Evolutionary conservation across 1,140 invertebrate species (phyloP).

Genomic region (Semibalanus balanoides): DNA sequence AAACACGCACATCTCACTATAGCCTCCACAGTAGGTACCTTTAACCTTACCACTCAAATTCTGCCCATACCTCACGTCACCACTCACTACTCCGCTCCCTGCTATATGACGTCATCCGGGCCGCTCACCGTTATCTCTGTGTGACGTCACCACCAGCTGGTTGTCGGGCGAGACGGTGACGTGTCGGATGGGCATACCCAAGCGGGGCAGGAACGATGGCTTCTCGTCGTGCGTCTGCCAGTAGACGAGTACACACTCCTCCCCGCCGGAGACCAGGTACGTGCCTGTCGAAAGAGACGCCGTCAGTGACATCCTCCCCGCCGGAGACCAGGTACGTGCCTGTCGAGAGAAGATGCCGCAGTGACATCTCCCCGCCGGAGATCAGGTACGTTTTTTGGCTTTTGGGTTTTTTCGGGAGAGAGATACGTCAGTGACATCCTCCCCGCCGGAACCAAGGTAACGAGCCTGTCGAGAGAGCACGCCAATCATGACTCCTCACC

Average conservation of each 20-base stretch:
- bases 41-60: no score
- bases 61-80: no score
- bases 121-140: constrained; percentile 51
- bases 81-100: no score
- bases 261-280: constrained; percentile 56
- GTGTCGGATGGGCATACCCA: constrained; percentile 50
- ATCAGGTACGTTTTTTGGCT: constrained; percentile 49
- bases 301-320: no score
- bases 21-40: no score
- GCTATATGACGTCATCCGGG: no score
- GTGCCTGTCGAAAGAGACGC: constrained; percentile 39
- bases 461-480: constrained; percentile 38
- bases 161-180: constrained; percentile 50
- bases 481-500: no score
- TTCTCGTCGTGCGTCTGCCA: constrained; percentile 45
- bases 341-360: no score
- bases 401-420: no score
- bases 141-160: constrained; percentile 46
- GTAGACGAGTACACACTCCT: constrained; percentile 62
- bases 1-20: no score
- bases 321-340: constrained; percentile 54
- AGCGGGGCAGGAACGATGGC: constrained; percentile 52
- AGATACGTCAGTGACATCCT: no score
- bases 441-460: constrained; percentile 58
- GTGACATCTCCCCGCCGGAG: constrained; percentile 67